Evolutionary conservation across 30 jellyfish, hydroid and myxozoan genomes (phyloP), one percentile per base, ranked within the genome.

Genomic region (Chrysaora quinquecirrha): DNA sequence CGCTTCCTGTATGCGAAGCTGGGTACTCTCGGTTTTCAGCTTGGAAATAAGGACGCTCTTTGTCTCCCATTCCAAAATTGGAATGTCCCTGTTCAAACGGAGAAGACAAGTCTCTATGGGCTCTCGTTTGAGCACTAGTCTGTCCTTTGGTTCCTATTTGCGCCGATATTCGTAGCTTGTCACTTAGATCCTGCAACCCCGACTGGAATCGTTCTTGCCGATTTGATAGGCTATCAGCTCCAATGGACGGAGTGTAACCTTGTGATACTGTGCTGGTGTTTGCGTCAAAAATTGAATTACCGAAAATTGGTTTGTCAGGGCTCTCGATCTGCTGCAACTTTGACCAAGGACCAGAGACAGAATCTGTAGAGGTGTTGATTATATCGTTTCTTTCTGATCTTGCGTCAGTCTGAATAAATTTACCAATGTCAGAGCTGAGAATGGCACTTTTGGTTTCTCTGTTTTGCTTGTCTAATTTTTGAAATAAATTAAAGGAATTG

Each of bases 131-230:
- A n/a, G n/a, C n/a, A n/a, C n/a, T n/a, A n/a, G n/a, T n/a, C n/a
- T n/a, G n/a, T n/a, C n/a, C n/a, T n/a, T n/a, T n/a, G n/a, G n/a
- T 25, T 78, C 66, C 68, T 35, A 49, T 64, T 11, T 66, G 12
- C 18, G 64, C 56, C 22, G 62, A 56, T n/a, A 27, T 70, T 32
- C 75, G 74, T 21, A 80, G 46, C 54, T 80, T 80, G 66, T 80
- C 90, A 69, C 83, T 80, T 52, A 80, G 71, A 47, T 69, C 75
- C 48, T 66, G 90, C 76, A 80, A 48, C 28, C 90, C 90, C 18
- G 90, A 34, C 48, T 80, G 90, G 54, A 80, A 66, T 10, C 48
- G 68, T 31, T 67, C 74, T 65, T 80, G 83, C n/a, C 90, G 81
- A 20, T 18, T 24, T 56, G 67, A 47, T 19, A 80, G 18, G 21